These are phyloP conservation scores for Myotis davidii DNA, from an alignment of 2,113 vertebrate genomes.

Conservation along the genomic window DNA sequence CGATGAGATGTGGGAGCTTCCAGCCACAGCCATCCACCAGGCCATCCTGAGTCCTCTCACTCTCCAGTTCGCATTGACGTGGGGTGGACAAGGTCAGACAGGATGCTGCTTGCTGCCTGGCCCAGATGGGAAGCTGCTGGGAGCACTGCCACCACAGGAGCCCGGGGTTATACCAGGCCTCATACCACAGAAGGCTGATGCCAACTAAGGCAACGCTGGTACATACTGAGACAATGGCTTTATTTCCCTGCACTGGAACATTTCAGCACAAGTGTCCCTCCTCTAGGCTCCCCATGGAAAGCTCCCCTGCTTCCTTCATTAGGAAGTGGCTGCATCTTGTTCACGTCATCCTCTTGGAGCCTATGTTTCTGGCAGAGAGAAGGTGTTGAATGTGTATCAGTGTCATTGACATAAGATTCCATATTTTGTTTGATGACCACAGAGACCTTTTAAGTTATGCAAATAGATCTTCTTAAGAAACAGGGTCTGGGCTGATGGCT, in stretches of 20 bases:
- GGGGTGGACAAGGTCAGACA: background rate
- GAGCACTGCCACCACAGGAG: background rate
- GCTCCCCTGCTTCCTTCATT: background rate
- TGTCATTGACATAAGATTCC: background rate
- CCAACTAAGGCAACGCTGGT: accelerated
- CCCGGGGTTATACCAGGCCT: no score
- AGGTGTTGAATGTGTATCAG: background rate
- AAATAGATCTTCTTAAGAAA: background rate
- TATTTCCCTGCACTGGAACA: accelerated
- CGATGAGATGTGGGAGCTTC: constrained; percentile 42
- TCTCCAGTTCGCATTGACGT: accelerated
- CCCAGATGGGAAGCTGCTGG: background rate
- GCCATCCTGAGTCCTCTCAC: background rate
- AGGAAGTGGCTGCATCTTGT: background rate
- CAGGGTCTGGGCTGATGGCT: background rate
- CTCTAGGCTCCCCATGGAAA: background rate
- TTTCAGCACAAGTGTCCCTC: background rate
- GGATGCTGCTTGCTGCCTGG: background rate
- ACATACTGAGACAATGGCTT: no score
- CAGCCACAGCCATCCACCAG: background rate
- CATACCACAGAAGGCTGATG: background rate
- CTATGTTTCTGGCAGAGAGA: background rate
- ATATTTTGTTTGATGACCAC: background rate
- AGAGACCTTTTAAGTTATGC: background rate
- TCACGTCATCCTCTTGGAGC: background rate